These are phyloP conservation scores for Dendrocincla fuliginosa DNA, from an alignment of 2,797 vertebrate genomes.

Conservation along the genomic window DNA sequence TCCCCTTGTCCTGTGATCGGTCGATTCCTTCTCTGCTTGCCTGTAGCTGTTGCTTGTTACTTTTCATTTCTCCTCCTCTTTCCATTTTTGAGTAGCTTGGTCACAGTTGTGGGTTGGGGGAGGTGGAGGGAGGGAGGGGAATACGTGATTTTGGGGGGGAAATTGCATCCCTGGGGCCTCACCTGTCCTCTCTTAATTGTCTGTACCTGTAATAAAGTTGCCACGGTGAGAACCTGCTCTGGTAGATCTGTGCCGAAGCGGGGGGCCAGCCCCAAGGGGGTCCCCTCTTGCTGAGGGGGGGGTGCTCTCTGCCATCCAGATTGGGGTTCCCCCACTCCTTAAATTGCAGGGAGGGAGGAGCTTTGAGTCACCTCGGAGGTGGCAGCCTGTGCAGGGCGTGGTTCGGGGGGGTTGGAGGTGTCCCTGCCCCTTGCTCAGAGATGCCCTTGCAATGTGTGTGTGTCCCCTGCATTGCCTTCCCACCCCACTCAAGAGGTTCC, in stretches of 20 bases:
- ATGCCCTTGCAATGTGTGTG: neutral
- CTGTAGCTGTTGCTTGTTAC: neutral
- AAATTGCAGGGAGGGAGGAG: neutral
- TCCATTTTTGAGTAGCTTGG: neutral
- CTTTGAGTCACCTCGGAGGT: neutral
- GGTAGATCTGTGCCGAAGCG: conserved; percentile 60
- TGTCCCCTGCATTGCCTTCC: neutral
- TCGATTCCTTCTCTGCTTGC: neutral
- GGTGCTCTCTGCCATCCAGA: neutral
- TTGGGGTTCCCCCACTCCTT: neutral
- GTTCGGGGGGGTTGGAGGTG: neutral
- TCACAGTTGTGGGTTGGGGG: neutral
- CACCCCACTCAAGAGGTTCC: neutral
- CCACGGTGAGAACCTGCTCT: conserved; percentile 65
- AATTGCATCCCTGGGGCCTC: conserved; percentile 14
- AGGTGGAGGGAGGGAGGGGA: neutral
- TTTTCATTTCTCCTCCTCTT: neutral
- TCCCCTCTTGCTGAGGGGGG: neutral
- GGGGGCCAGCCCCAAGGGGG: conserved; percentile 18
- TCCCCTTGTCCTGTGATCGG: neutral
- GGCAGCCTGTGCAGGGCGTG: neutral
- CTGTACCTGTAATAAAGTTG: conserved; percentile 78
- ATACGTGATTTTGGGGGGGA: neutral
- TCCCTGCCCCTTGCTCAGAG: neutral
- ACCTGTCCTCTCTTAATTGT: conserved; percentile 64